Conservation (phyloP, 2,888 invertebrate species). For the Limnephilus rhombicus region DNA sequence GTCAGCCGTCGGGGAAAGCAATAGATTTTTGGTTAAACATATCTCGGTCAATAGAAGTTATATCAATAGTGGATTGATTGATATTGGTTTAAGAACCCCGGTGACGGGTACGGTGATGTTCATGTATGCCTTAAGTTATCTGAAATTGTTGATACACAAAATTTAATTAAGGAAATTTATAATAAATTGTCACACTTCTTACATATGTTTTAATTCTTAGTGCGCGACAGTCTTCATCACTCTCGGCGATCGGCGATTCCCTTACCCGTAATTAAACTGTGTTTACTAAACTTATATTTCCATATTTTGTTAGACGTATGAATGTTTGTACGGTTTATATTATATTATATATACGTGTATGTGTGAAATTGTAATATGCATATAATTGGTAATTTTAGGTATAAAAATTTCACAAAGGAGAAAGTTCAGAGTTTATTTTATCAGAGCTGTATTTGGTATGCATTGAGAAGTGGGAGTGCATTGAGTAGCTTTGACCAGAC, state of each 20-base stretch:
- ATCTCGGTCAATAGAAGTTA: slow-evolving; percentile 41
- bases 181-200: slow-evolving; percentile 23
- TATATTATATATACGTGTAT: slow-evolving; percentile 49
- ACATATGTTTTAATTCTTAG: slow-evolving; percentile 19
- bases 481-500: neutral
- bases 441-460: slow-evolving; percentile 59
- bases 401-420: slow-evolving; percentile 56
- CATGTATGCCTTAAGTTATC: slow-evolving; percentile 53
- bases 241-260: slow-evolving; percentile 10
- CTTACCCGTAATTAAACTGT: slow-evolving; percentile 21
- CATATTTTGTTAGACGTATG: slow-evolving; percentile 44
- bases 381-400: slow-evolving; percentile 51
- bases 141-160: slow-evolving; percentile 50
- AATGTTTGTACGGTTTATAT: slow-evolving; percentile 47
- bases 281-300: slow-evolving; percentile 44
- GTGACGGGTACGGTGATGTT: slow-evolving; percentile 37
- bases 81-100: slow-evolving; percentile 38
- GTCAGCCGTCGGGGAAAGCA: slow-evolving; percentile 23
- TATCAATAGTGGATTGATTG: slow-evolving; percentile 43
- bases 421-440: slow-evolving; percentile 62
- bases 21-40: slow-evolving; percentile 44
- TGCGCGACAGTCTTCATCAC: slow-evolving; percentile 6
- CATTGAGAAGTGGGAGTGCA: neutral
- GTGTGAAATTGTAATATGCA: slow-evolving; percentile 58
- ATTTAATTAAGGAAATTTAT: slow-evolving; percentile 33